Base-by-base conservation (phyloP, 1,140 invertebrate species). In the Trachymyrmex septentrionalis region DNA sequence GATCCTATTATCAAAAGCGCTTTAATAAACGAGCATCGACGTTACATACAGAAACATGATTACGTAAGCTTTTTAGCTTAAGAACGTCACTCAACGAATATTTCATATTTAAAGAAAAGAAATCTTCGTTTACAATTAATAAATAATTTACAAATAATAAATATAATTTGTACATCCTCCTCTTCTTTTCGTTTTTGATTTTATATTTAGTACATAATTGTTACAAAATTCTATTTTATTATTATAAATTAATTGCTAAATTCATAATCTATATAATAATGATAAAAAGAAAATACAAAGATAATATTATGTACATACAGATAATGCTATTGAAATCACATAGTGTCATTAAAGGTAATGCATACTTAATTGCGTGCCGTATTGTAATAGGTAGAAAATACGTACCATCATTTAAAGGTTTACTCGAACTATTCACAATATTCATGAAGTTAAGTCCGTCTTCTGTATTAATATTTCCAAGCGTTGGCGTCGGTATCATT, bases 361-460 rank as follows among this genome's bases (percentile, higher is more conserved):
- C 9, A 34, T n/a, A n/a, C 27, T 80, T 34, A 53, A 67, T 24
- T 44, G 44, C 30, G 19, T 71, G 64, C 12, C 6, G 5, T 6
- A 34, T 34, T 38, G 48, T 2, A 38, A 48, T 12, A 34, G 21
- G 3, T 21, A 6, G 19, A 2, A 63, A n/a, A 69, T 73, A 92
- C 92, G 66, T 78, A 95, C 94, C 95, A 89, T 95, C 94, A 69
- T 94, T 88, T n/a, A 94, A 86, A 21, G 91, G 87, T 87, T 93
- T 95, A 53, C 93, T 93, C n/a, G 93, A 95, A 76, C 94, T 95
- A 63, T 95, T 95, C 69, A 95, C 94, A 64, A 95, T 93, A 75
- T 93, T 94, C 82, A 95, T 93, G 69, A 94, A 95, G 50, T 93
- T 94, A 2, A 95, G 89, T 57, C 94, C 94, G 69, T 95, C 94